These are phyloP conservation scores for Latrodectus geometricus DNA, from an alignment of 1,140 invertebrate species.

Conservation along the genomic window DNA sequence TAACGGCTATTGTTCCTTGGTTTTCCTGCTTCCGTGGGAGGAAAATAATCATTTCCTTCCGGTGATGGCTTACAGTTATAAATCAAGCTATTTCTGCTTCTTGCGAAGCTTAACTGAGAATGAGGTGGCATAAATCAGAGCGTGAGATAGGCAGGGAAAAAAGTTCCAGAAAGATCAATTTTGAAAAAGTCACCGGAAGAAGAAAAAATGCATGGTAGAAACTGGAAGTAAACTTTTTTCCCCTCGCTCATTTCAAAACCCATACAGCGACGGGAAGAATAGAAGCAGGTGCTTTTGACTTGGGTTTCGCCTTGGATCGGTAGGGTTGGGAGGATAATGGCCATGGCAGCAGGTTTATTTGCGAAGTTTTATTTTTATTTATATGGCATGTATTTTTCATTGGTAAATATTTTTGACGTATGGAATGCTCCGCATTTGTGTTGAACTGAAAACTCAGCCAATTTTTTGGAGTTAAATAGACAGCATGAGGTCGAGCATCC, in stretches of 20 bases:
- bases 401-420: too few relatives aligned
- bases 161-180: neutral
- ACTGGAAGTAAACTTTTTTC: neutral
- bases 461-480: too few relatives aligned
- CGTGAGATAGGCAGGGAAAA: neutral
- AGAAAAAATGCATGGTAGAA: neutral
- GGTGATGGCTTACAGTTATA: neutral
- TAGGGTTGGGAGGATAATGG: too few relatives aligned
- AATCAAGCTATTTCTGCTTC: constrained; percentile 1
- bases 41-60: neutral
- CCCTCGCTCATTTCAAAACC: neutral
- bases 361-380: too few relatives aligned
- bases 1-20: neutral
- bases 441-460: too few relatives aligned
- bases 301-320: neutral
- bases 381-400: too few relatives aligned
- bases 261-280: neutral
- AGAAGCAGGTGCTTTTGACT: neutral
- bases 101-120: neutral
- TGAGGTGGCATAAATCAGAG: neutral
- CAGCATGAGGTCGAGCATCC: too few relatives aligned
- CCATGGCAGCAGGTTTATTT: too few relatives aligned
- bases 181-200: neutral
- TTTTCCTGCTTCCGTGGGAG: neutral
- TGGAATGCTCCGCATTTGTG: too few relatives aligned